Conservation (phyloP, 1,140 invertebrate genomes). For the Atta colombica region DNA sequence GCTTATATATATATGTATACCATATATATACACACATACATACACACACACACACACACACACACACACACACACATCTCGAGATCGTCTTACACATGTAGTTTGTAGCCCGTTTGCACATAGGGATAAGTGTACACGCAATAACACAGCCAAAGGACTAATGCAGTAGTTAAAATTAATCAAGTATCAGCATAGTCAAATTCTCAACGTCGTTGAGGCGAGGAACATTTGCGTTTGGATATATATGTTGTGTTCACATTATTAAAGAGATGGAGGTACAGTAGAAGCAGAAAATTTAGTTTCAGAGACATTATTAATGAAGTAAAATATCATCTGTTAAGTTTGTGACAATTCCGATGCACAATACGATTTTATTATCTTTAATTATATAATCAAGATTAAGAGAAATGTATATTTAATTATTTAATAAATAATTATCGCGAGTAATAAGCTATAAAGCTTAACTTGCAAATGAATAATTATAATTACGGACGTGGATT, state of each 20-base stretch:
- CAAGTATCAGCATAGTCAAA: slow-evolving; percentile 24
- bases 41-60: slow-evolving; percentile 1
- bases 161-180: slow-evolving; percentile 44
- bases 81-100: slow-evolving; percentile 55
- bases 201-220: not conserved
- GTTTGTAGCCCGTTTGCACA: slow-evolving; percentile 60
- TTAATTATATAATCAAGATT: not conserved
- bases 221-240: not conserved
- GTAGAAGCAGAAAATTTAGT: not conserved
- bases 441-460: not conserved
- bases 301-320: not conserved
- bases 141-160: slow-evolving; percentile 51
- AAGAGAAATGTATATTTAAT: not conserved
- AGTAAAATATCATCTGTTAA: not conserved
- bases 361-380: not conserved
- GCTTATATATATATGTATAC: not conserved
- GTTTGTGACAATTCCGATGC: not conserved
- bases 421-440: too few species aligned
- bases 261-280: not conserved
- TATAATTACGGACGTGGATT: not conserved
- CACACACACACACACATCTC: not conserved
- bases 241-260: too few species aligned
- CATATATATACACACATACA: not conserved
- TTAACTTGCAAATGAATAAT: slow-evolving; percentile 18
- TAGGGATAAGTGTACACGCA: slow-evolving; percentile 35